Evolutionary conservation across 2,113 vertebrate genomes (phyloP).

Genomic region (Capra hircus): DNA sequence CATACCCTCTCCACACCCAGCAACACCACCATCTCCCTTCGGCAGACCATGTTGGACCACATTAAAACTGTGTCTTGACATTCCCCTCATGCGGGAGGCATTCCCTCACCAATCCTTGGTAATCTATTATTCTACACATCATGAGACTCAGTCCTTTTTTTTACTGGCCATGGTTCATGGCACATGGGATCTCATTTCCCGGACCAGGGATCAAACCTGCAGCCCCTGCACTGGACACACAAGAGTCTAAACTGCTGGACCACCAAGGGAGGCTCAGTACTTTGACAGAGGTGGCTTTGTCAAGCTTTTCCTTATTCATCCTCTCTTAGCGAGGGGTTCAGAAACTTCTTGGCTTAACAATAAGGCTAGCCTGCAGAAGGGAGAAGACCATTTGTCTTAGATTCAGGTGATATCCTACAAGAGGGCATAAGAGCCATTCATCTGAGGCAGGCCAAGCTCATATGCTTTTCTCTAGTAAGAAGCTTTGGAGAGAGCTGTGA

Average conservation of each 20-base stretch:
- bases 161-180: not conserved
- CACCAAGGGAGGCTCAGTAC: not conserved
- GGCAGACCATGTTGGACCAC: not conserved
- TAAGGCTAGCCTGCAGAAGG: not conserved
- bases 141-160: not conserved
- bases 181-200: not conserved
- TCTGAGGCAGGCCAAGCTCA: not conserved
- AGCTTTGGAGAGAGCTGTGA: not conserved
- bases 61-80: not conserved
- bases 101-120: not conserved
- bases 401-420: not conserved
- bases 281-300: not conserved
- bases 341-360: not conserved
- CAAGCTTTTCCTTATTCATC: not conserved
- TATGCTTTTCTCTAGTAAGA: not conserved
- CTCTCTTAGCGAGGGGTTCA: not conserved
- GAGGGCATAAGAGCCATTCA: not conserved
- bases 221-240: rapidly evolving
- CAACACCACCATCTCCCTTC: not conserved
- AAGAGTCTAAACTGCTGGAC: not conserved
- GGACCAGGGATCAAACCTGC: not conserved
- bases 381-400: not conserved
- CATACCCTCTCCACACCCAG: not conserved
- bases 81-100: not conserved
- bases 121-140: not conserved